Percentiles rank a stretch among this genome's conserved stretches.
Evolutionary conservation across 2,113 vertebrate genomes (phyloP).

Genomic region (Acanthochromis polyacanthus): DNA sequence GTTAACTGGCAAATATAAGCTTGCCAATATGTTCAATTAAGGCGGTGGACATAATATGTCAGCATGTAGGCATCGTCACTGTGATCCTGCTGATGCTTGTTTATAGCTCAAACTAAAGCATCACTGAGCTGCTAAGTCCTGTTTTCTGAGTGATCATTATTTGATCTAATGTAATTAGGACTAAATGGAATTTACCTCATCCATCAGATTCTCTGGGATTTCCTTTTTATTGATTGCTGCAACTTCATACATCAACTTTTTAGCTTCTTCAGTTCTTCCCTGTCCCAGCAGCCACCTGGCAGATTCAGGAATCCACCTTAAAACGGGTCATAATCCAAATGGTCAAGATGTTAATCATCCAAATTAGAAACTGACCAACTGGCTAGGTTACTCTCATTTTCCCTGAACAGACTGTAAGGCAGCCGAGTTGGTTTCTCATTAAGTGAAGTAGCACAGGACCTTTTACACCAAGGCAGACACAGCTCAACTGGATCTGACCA

Average conservation of each 20-base stretch:
- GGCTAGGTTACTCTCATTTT: too few relatives aligned
- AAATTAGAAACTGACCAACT: too few relatives aligned
- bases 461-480: not conserved
- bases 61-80: too few relatives aligned
- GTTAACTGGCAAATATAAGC: too few relatives aligned
- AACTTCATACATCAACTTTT: constrained; percentile 46
- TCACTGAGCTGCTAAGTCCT: too few relatives aligned
- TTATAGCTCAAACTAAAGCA: too few relatives aligned
- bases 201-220: constrained; percentile 49
- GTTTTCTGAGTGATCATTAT: not conserved
- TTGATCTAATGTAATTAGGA: not conserved
- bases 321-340: not conserved
- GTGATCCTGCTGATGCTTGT: too few relatives aligned
- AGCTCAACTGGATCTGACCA: not conserved
- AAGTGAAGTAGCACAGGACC: too few relatives aligned
- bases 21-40: too few relatives aligned
- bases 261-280: constrained; percentile 44
- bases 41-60: too few relatives aligned
- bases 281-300: constrained; percentile 56
- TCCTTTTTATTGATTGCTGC: constrained; percentile 59
- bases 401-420: too few relatives aligned
- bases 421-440: not conserved
- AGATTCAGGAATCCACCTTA: constrained; percentile 69
- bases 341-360: too few relatives aligned
- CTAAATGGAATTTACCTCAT: not conserved